Conservation (phyloP, 1,140 invertebrate genomes). For the Thalassaphorura encarpata region DNA sequence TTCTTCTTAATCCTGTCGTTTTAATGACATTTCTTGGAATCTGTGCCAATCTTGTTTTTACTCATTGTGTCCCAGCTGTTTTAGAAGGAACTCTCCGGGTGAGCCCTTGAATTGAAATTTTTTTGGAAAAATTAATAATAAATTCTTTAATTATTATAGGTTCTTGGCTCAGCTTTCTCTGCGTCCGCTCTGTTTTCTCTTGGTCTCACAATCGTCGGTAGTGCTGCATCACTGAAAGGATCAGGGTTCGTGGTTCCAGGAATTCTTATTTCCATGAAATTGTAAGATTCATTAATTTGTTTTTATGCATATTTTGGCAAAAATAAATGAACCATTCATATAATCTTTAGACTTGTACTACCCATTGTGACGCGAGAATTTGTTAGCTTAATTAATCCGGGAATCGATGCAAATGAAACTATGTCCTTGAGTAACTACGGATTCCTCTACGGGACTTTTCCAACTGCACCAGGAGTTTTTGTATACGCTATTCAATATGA, state of each 20-base stretch:
- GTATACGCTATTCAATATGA: slow-evolving; percentile 84
- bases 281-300: slow-evolving; percentile 48
- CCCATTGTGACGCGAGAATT: slow-evolving; percentile 79
- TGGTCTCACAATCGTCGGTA: slow-evolving; percentile 86
- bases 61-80: slow-evolving; percentile 61
- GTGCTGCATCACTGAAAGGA: slow-evolving; percentile 64
- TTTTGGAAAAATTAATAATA: neutral
- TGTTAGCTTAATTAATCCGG: slow-evolving; percentile 60
- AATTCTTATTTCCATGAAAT: slow-evolving; percentile 78
- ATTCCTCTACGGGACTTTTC: slow-evolving; percentile 93
- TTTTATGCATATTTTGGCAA: neutral
- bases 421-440: slow-evolving; percentile 78
- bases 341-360: slow-evolving; percentile 57
- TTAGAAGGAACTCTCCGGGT: slow-evolving; percentile 65
- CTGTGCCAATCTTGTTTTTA: slow-evolving; percentile 70
- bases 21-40: slow-evolving; percentile 89
- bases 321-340: neutral
- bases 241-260: slow-evolving; percentile 66
- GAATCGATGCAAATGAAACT: slow-evolving; percentile 57
- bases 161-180: slow-evolving; percentile 78
- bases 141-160: slow-evolving; percentile 39
- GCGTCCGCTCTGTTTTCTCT: slow-evolving; percentile 81
- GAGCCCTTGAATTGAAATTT: slow-evolving; percentile 34
- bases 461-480: slow-evolving; percentile 79
- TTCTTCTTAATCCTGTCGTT: slow-evolving; percentile 78